Evolutionary conservation across 2,113 vertebrate species (phyloP), one percentile per base, ranked within the genome.

Genomic region (Strigops habroptila): DNA sequence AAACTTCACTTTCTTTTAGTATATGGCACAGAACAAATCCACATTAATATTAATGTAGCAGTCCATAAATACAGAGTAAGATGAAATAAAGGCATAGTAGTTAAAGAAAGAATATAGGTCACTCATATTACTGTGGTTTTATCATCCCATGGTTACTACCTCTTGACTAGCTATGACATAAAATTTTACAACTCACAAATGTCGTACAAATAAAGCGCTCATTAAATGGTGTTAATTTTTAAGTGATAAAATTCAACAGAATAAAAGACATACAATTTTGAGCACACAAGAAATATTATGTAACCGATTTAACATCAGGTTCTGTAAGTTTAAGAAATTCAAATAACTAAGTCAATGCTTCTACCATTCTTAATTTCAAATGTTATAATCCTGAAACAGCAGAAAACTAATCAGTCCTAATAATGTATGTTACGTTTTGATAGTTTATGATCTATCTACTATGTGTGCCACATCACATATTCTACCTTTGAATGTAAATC

Each of bases 401-500:
- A 86, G 33, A 88, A 68, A 79, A 90, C 5, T 16, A 52, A 81
- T 53, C 41, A 44, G 39, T 74, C 48, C 25, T 59, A 88, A 69
- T 9, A 90, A 24, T 22, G 0, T 4, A 79, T 17, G 6, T 74
- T 85, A 55, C 7, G 64, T 76, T 88, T 89, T 28, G 2, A 23
- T 49, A 88, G 30, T 28, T 31, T 31, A 69, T 14, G 21, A 52
- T 57, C n/a, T 83, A 12, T 41, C 6, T 64, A 33, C 51, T 44
- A 14, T 24, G 39, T 37, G 12, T 48, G 77, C 43, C 27, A 69
- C 6, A 95, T 62, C 35, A 55, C 39, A 80, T 88, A 27, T 16
- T 84, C 74, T 39, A 37, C 37, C 80, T 84, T 85, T 93, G 94
- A 91, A 82, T 78, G 31, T 18, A 93, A 97, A 95, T 88, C 46